phyloP scores from a whole-genome alignment of 1,140 invertebrate species.

The Diploscapter pachys region DNA sequence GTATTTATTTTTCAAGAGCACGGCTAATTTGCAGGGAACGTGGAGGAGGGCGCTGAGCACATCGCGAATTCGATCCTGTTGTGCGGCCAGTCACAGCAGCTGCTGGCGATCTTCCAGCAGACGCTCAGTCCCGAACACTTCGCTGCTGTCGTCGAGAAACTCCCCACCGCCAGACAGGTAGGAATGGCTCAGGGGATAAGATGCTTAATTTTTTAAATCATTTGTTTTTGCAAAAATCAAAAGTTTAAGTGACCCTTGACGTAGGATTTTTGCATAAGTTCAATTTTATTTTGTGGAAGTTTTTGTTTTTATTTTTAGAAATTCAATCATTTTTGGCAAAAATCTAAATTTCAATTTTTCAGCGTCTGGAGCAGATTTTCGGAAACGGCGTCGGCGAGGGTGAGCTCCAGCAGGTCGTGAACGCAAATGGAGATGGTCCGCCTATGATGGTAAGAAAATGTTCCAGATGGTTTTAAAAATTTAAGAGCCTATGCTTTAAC shows the following conservation, averaged over 20 bases:
- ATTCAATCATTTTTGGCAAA: constrained; percentile 8
- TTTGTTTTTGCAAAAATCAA: not conserved
- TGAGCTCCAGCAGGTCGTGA: constrained; percentile 10
- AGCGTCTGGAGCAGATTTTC: constrained; percentile 32
- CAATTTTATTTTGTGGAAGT: too few relatives aligned
- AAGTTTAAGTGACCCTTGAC: too few relatives aligned
- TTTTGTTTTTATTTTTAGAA: not conserved
- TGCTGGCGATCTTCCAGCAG: constrained; percentile 87
- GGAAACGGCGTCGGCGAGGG: constrained; percentile 28
- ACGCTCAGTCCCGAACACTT: constrained; percentile 77
- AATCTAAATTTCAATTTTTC: constrained; percentile 8
- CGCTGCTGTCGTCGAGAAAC: constrained; percentile 32
- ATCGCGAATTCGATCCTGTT: constrained; percentile 89
- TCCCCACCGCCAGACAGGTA: constrained; percentile 37
- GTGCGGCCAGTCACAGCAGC: constrained; percentile 85
- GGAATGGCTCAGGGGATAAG: not conserved
- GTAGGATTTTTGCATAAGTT: too few relatives aligned
- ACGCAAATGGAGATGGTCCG: constrained; percentile 3
- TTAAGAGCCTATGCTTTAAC: not conserved
- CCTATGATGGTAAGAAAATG: not conserved
- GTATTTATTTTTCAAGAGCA: too few relatives aligned
- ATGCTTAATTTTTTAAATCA: not conserved
- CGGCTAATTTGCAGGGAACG: constrained; percentile 20
- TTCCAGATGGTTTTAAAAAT: not conserved
- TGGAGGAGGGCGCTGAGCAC: constrained; percentile 84